Percentiles rank a stretch among this genome's conserved stretches.
Evolutionary conservation across 2,113 vertebrate genomes (phyloP).

Genomic region (Geococcyx californianus): DNA sequence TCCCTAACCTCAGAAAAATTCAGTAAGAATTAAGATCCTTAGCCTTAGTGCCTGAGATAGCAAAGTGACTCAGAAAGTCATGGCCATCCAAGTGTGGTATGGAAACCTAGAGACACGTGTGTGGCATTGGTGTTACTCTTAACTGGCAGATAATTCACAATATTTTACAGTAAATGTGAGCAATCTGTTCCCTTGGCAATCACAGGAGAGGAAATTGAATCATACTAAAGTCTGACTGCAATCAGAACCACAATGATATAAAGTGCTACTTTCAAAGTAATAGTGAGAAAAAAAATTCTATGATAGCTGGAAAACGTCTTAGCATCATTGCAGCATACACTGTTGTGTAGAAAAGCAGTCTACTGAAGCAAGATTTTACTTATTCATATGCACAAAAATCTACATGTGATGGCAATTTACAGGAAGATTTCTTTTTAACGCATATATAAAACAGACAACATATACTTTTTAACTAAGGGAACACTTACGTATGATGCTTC

Average conservation of each 20-base stretch:
- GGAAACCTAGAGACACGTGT: background rate
- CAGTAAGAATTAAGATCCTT: background rate
- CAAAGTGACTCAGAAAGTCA: background rate
- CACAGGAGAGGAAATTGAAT: background rate
- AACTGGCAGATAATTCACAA: background rate
- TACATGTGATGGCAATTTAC: background rate
- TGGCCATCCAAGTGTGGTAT: fast-evolving
- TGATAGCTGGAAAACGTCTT: background rate
- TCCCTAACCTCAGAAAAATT: fast-evolving
- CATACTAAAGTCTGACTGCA: background rate
- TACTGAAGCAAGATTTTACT: background rate
- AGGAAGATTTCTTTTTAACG: background rate
- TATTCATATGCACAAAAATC: background rate
- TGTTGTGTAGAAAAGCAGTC: background rate
- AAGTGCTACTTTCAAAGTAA: background rate
- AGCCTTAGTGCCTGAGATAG: background rate
- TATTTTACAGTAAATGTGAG: background rate
- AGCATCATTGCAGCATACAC: background rate
- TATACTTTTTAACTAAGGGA: background rate
- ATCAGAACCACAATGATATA: background rate
- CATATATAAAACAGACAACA: background rate
- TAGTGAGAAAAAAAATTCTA: background rate
- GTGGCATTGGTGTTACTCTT: background rate
- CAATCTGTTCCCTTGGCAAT: background rate
- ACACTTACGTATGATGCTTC: background rate